Percentiles rank a stretch among this genome's conserved stretches.
phyloP scores from a whole-genome alignment of 2,888 invertebrate species.

The Hydroisotoma schaefferi region DNA sequence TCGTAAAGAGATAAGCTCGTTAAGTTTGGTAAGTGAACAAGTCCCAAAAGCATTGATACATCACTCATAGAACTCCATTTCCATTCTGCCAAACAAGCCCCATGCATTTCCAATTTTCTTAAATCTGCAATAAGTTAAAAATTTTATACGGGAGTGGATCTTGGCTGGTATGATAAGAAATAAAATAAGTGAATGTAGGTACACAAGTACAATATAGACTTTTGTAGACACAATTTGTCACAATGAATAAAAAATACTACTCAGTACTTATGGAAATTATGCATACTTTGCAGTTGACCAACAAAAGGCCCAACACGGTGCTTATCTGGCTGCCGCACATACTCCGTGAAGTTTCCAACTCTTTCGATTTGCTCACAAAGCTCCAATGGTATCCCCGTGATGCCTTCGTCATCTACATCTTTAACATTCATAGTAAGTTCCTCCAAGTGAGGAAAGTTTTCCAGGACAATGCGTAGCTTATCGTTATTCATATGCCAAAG shows the following conservation, averaged over 20 bases:
- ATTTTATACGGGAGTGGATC: too few relatives aligned
- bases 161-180: too few relatives aligned
- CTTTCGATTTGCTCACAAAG: slow-evolving; percentile 40
- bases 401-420: slow-evolving; percentile 33
- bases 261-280: too few relatives aligned
- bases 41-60: slow-evolving; percentile 32
- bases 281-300: slow-evolving; percentile 32
- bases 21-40: slow-evolving; percentile 29
- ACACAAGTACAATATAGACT: neutral
- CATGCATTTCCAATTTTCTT: slow-evolving; percentile 37
- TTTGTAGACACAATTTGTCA: neutral
- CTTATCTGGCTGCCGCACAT: slow-evolving; percentile 11
- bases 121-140: slow-evolving; percentile 18
- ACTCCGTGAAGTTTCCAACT: slow-evolving; percentile 30
- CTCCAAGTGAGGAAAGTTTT: slow-evolving; percentile 23
- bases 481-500: slow-evolving; percentile 36
- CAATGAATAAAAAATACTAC: neutral
- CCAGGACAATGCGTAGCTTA: slow-evolving; percentile 31
- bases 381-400: slow-evolving; percentile 30
- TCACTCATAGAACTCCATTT: slow-evolving; percentile 36
- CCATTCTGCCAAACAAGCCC: slow-evolving; percentile 38
- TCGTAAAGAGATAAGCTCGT: slow-evolving; percentile 40
- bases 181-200: too few relatives aligned
- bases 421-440: slow-evolving; percentile 33
- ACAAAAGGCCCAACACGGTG: slow-evolving; percentile 9